A percentile compares a stretch with the other conserved stretches of the same genome.
Evolutionary conservation across 2,888 invertebrate species (phyloP).

Genomic region (Temnothorax unifasciatus): DNA sequence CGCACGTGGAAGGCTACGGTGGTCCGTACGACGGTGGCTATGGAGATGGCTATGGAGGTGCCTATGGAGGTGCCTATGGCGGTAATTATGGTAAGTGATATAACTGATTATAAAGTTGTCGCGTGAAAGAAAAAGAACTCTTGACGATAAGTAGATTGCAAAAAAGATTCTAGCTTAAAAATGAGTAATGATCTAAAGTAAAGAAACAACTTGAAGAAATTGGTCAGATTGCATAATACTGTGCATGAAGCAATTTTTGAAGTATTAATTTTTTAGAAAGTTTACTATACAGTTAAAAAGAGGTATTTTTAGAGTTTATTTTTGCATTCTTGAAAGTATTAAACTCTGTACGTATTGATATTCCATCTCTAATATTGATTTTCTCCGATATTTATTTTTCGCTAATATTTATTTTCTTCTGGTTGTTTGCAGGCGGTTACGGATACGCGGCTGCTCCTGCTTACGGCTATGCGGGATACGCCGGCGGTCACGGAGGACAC

Average conservation of each 20-base stretch:
- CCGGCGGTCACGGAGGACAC: constrained; percentile 72
- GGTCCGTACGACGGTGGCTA: constrained; percentile 70
- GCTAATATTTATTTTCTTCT: not conserved
- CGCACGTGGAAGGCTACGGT: constrained; percentile 81
- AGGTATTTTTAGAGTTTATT: not conserved
- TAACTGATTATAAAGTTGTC: not conserved
- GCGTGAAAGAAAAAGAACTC: not conserved
- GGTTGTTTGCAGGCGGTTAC: constrained; percentile 40
- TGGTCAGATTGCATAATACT: not conserved
- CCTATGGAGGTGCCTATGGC: not conserved
- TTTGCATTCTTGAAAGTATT: not conserved
- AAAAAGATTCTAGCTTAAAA: not conserved
- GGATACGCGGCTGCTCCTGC: constrained; percentile 72
- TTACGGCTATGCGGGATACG: constrained; percentile 73
- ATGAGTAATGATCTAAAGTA: not conserved
- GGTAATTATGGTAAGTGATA: constrained; percentile 28
- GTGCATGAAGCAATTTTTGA: not conserved
- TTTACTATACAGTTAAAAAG: not conserved
- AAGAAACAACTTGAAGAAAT: not conserved
- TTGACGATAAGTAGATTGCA: not conserved
- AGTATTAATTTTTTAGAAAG: not conserved
- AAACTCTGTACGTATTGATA: not conserved
- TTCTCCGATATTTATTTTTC: not conserved
- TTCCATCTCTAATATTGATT: not conserved
- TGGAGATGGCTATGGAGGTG: constrained; percentile 14